Percentiles rank a stretch among this genome's conserved stretches.
Conservation (phyloP, 2,888 invertebrate species). For the Drosophila neotestacea region DNA sequence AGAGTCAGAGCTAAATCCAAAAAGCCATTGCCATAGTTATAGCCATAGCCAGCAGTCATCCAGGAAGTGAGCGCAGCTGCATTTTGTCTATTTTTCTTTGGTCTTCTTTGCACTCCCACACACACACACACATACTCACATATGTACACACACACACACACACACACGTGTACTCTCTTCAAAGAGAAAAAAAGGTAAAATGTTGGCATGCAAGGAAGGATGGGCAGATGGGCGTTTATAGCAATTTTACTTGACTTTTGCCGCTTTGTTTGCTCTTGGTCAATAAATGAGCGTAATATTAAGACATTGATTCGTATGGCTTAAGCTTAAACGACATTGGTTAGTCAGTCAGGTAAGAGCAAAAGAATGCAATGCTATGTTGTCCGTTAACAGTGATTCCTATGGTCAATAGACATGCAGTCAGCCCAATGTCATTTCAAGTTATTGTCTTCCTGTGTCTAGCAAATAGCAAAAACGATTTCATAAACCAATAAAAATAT, state of each 20-base stretch:
- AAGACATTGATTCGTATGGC: constrained; percentile 70
- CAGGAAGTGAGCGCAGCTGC: constrained; percentile 63
- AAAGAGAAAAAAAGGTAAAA: background rate
- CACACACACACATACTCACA: background rate
- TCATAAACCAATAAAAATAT: constrained; percentile 8
- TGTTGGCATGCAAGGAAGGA: background rate
- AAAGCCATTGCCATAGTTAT: constrained; percentile 29
- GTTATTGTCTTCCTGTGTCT: background rate
- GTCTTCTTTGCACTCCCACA: constrained; percentile 39
- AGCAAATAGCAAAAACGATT: constrained; percentile 21
- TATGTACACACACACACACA: background rate
- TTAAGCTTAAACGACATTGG: constrained; percentile 51
- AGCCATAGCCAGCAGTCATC: constrained; percentile 54
- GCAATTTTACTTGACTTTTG: constrained; percentile 73
- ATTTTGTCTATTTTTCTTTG: constrained; percentile 61
- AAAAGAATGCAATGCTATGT: constrained; percentile 44
- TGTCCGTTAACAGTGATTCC: constrained; percentile 49
- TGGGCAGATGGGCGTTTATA: constrained; percentile 57
- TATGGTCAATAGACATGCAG: constrained; percentile 44
- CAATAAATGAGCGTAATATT: constrained; percentile 78
- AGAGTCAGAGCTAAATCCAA: constrained; percentile 25
- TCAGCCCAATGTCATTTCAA: constrained; percentile 22
- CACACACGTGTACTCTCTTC: background rate
- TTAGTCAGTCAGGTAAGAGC: constrained; percentile 31
- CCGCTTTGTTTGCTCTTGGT: constrained; percentile 68